Evolutionary conservation across 2,113 vertebrate species (phyloP).

Genomic region (Saimiri boliviensis): DNA sequence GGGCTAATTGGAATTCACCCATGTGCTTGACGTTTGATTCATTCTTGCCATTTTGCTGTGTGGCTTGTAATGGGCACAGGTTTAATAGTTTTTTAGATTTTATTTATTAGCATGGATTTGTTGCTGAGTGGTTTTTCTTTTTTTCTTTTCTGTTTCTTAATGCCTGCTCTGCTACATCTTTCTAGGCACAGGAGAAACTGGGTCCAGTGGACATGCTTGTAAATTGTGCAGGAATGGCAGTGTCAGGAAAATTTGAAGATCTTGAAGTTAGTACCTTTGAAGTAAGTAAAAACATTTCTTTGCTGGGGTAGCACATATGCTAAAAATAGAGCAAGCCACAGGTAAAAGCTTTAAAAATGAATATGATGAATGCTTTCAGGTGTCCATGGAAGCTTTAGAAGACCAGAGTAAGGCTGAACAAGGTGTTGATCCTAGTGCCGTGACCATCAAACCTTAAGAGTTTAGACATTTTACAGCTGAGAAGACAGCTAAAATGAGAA

Average conservation of each 20-base stretch:
- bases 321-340: background rate
- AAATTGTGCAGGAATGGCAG: slow-evolving; percentile 93
- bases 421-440: background rate
- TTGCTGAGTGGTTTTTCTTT: background rate
- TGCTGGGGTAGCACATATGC: rapidly evolving
- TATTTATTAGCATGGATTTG: background rate
- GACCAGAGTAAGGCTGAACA: background rate
- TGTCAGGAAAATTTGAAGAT: slow-evolving; percentile 96
- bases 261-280: slow-evolving; percentile 92
- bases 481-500: background rate
- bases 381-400: background rate
- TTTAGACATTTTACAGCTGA: background rate
- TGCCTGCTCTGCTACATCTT: background rate
- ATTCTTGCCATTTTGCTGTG: background rate
- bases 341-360: background rate
- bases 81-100: background rate
- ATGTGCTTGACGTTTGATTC: background rate
- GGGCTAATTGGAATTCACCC: background rate
- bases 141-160: background rate
- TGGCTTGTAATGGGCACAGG: background rate
- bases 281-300: slow-evolving; percentile 84
- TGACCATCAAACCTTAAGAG: background rate
- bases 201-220: slow-evolving; percentile 99
- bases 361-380: background rate
- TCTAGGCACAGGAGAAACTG: slow-evolving; percentile 97